Evolutionary conservation across 2,113 vertebrate species (phyloP).

Genomic region (Electrona antarctica): DNA sequence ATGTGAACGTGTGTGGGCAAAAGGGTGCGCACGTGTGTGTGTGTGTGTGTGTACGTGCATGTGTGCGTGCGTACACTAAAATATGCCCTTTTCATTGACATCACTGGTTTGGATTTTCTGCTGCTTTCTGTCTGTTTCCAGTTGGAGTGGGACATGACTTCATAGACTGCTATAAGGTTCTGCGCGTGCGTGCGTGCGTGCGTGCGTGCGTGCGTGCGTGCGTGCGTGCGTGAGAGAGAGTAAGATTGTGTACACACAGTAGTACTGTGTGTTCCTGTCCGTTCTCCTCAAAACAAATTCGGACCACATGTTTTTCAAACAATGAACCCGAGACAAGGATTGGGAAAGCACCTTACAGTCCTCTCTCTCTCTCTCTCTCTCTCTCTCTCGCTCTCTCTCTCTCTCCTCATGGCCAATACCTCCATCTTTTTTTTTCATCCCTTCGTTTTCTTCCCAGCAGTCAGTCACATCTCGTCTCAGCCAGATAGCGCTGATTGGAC

Average conservation of each 20-base stretch:
- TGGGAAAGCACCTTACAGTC: slow-evolving; percentile 73
- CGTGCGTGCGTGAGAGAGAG: background rate
- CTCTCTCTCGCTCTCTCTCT: background rate
- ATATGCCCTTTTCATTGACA: slow-evolving; percentile 10
- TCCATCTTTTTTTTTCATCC: slow-evolving; percentile 20
- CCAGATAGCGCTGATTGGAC: slow-evolving; percentile 35
- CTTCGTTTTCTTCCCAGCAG: slow-evolving; percentile 33
- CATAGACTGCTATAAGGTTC: slow-evolving; percentile 34
- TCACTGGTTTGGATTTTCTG: slow-evolving; percentile 43
- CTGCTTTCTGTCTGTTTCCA: slow-evolving; percentile 39
- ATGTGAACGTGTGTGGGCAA: too few relatives aligned
- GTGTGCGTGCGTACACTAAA: background rate
- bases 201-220: slow-evolving; percentile 25
- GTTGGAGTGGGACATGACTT: slow-evolving; percentile 43
- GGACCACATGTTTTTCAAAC: slow-evolving; percentile 72
- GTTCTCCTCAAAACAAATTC: slow-evolving; percentile 63
- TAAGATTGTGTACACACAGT: slow-evolving; percentile 15
- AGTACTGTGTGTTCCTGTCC: slow-evolving; percentile 63
- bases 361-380: slow-evolving; percentile 5
- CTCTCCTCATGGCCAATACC: slow-evolving; percentile 12
- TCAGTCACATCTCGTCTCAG: slow-evolving; percentile 55
- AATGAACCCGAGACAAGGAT: slow-evolving; percentile 58
- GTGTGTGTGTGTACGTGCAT: too few relatives aligned
- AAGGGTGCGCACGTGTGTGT: too few relatives aligned
- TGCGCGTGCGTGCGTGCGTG: slow-evolving; percentile 18